These are phyloP conservation scores for Tholera decimalis DNA, from an alignment of 2,888 invertebrate genomes.

Conservation along the genomic window DNA sequence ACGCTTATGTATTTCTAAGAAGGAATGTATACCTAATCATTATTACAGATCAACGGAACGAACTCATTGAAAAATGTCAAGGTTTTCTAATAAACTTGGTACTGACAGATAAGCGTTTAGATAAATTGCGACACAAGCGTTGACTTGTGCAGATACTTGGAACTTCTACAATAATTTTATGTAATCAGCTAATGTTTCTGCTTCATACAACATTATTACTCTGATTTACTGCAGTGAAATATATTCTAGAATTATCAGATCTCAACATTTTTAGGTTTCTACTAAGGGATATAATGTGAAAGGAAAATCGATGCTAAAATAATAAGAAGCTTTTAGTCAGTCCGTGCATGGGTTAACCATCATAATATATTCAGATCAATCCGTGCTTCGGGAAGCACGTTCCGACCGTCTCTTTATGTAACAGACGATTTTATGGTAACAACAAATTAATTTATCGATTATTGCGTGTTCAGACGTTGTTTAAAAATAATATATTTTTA, in stretches of 20 bases:
- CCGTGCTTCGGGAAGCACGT: too few relatives aligned
- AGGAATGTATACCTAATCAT: too few relatives aligned
- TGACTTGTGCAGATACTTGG: neutral
- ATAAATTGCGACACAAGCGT: conserved; percentile 33
- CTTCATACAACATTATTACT: neutral
- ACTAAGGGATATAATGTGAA: neutral
- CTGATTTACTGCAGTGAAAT: neutral
- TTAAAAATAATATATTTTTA: too few relatives aligned
- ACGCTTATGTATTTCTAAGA: conserved; percentile 10
- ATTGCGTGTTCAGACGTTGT: too few relatives aligned
- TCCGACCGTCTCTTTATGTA: too few relatives aligned
- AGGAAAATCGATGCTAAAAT: too few relatives aligned
- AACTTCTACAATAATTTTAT: neutral
- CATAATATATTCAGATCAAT: too few relatives aligned
- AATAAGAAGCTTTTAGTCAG: too few relatives aligned
- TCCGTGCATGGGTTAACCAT: too few relatives aligned
- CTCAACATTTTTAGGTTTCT: neutral
- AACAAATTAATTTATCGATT: too few relatives aligned
- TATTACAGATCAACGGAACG: conserved; percentile 5
- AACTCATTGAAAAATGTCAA: conserved; percentile 41
- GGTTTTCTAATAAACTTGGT: conserved; percentile 15
- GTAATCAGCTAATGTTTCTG: conserved; percentile 21
- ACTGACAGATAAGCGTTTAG: conserved; percentile 41
- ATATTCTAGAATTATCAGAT: neutral
- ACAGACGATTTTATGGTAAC: too few relatives aligned